Percentiles rank a stretch among this genome's conserved stretches.
These are phyloP conservation scores for Leguminivora glycinivorella DNA, from an alignment of 1,140 invertebrate species.

Conservation along the genomic window DNA sequence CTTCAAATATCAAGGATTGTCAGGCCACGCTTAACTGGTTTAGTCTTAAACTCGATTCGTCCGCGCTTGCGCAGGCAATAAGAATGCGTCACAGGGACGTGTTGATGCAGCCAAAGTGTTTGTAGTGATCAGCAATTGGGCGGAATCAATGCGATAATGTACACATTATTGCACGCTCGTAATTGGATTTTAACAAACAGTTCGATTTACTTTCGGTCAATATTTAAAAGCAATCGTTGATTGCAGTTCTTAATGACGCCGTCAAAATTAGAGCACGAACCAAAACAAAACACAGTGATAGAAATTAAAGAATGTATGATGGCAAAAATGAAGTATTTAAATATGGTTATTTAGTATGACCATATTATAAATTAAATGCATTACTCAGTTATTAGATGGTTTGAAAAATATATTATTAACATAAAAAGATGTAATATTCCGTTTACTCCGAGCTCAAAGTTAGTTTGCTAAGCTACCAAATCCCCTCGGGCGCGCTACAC, in stretches of 20 bases:
- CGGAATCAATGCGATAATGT: conserved; percentile 7
- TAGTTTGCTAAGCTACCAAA: conserved; percentile 34
- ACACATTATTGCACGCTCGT: background rate
- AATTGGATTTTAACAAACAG: conserved; percentile 17
- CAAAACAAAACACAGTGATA: background rate
- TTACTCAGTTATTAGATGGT: background rate
- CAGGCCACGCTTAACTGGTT: background rate
- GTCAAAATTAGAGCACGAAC: background rate
- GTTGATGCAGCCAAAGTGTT: background rate
- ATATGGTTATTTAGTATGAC: no score
- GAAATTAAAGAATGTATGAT: background rate
- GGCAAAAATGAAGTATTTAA: background rate
- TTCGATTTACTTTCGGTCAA: background rate
- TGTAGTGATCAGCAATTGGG: conserved; percentile 3
- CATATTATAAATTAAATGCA: background rate
- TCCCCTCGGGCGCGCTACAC: conserved; percentile 38
- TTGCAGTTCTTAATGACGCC: background rate
- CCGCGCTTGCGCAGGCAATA: background rate
- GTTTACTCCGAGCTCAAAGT: background rate
- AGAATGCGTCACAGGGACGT: background rate
- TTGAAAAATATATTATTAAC: background rate
- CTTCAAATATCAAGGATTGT: background rate
- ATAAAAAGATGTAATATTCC: background rate
- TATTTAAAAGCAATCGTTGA: background rate
- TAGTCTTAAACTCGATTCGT: background rate